phyloP scores from a whole-genome alignment of 1,140 invertebrate species.

The Bombus superbus region DNA sequence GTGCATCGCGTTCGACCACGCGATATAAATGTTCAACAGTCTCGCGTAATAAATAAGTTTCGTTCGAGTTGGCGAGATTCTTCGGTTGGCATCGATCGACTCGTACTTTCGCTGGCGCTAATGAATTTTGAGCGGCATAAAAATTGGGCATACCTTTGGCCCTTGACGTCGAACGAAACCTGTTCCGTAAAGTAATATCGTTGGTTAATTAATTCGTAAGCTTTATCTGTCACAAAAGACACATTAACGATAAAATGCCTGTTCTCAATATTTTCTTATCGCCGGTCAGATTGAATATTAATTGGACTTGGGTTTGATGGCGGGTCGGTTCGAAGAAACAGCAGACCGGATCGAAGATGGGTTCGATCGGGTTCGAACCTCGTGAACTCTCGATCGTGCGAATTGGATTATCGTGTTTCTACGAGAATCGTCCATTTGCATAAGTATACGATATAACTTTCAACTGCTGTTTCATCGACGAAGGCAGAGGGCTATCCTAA shows the following conservation, averaged over 20 bases:
- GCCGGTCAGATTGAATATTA: conserved; percentile 69
- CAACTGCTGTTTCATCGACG: background rate
- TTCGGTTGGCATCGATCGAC: background rate
- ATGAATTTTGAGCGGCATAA: conserved; percentile 36
- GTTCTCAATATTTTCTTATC: conserved; percentile 70
- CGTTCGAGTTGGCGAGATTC: background rate
- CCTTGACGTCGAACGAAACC: conserved; percentile 15
- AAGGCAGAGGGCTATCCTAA: background rate
- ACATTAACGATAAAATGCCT: conserved; percentile 63
- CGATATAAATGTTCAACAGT: conserved; percentile 55
- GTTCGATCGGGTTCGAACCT: conserved; percentile 1
- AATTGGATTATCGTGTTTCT: background rate
- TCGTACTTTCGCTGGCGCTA: conserved; percentile 12
- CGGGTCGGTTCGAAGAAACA: conserved; percentile 45
- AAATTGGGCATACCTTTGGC: background rate
- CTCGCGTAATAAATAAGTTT: conserved; percentile 63
- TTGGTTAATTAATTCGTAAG: conserved; percentile 75
- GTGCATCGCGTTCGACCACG: too few species aligned
- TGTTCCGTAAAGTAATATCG: conserved; percentile 9
- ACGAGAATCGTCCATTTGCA: background rate
- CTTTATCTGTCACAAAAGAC: conserved; percentile 69
- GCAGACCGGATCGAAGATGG: conserved; percentile 46
- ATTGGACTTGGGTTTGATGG: conserved; percentile 48
- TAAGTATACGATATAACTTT: background rate
- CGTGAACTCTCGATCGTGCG: conserved; percentile 19